Conservation (phyloP, 2,113 vertebrate species). For the Cyprinodon variegatus region DNA sequence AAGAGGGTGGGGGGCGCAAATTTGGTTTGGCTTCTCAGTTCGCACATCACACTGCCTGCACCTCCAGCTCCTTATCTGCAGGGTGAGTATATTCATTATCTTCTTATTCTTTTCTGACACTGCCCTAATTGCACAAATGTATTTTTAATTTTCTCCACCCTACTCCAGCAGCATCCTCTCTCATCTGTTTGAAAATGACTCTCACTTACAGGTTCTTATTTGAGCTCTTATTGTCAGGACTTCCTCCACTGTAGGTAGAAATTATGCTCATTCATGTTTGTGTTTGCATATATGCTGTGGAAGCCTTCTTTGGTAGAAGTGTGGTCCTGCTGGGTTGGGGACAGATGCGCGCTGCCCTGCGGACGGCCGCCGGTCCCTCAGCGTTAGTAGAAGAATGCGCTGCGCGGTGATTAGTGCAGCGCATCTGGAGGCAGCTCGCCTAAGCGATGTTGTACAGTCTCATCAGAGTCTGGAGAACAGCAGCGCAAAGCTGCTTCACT, state of each 20-base stretch:
- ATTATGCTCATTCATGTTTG: conserved; percentile 11
- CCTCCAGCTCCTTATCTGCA: conserved; percentile 50
- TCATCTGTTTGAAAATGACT: conserved; percentile 10
- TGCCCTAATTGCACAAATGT: neutral
- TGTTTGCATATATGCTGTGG: neutral
- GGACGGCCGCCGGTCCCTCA: conserved; percentile 23
- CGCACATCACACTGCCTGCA: conserved; percentile 61
- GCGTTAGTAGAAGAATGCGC: conserved; percentile 30
- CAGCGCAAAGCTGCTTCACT: conserved; percentile 14
- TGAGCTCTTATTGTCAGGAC: conserved; percentile 21
- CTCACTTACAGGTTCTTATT: conserved; percentile 16
- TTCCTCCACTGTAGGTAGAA: conserved; percentile 19
- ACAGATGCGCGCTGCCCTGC: conserved; percentile 8
- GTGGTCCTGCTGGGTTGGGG: conserved; percentile 5
- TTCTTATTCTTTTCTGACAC: neutral
- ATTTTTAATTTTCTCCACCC: neutral
- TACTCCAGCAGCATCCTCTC: neutral
- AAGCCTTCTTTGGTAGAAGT: conserved; percentile 12
- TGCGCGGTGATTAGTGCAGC: conserved; percentile 32
- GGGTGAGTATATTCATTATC: conserved; percentile 62
- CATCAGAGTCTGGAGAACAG: conserved; percentile 21
- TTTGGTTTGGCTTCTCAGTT: conserved; percentile 60
- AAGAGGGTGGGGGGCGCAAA: conserved; percentile 46
- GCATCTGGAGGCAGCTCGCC: conserved; percentile 36
- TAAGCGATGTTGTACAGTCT: conserved; percentile 22